Percentiles rank a stretch among this genome's conserved stretches.
These are phyloP conservation scores for Acrobasis suavella DNA, from an alignment of 2,888 invertebrate species.

Conservation along the genomic window DNA sequence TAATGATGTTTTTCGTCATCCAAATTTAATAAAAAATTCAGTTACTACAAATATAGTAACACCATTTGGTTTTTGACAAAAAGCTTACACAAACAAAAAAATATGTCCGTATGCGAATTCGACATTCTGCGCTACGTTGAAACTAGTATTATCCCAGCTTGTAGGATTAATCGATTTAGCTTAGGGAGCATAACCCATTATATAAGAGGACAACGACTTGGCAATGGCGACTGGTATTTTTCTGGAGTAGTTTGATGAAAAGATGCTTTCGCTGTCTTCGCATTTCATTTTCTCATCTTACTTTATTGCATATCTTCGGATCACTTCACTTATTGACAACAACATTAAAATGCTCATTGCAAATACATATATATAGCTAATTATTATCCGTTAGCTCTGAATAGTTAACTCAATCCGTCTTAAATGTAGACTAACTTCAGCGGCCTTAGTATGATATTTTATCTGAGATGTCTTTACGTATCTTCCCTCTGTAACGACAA, in stretches of 20 bases:
- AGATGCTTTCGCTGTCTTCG: slow-evolving; percentile 8
- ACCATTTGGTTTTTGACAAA: no score
- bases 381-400: no score
- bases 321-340: neutral
- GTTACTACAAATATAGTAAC: no score
- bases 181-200: slow-evolving; percentile 5
- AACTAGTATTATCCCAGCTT: neutral
- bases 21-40: no score
- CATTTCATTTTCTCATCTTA: neutral
- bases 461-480: no score
- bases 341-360: neutral
- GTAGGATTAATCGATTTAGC: slow-evolving; percentile 14
- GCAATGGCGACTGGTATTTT: slow-evolving; percentile 9
- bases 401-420: no score
- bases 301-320: no score
- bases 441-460: no score
- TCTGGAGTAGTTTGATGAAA: neutral
- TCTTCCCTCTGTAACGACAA: no score
- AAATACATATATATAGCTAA: no score
- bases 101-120: neutral
- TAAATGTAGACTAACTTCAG: no score
- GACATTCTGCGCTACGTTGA: neutral
- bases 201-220: slow-evolving; percentile 16
- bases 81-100: neutral
- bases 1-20: no score